phyloP scores from a whole-genome alignment of 2,888 invertebrate genomes.

The Rhabditoides inermis region DNA sequence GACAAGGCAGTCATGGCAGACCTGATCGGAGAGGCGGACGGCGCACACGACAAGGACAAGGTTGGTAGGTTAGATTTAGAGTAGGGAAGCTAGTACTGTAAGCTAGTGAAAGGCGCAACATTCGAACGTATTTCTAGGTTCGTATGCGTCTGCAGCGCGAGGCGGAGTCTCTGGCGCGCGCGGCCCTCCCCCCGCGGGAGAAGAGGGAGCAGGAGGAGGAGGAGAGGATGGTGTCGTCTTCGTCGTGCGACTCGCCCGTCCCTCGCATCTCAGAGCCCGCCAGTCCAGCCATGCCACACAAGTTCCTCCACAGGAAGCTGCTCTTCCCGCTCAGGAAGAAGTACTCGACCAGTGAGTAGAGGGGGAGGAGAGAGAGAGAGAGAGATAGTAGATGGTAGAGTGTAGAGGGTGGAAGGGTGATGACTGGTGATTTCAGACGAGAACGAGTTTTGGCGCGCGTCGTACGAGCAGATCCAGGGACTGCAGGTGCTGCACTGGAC shows the following conservation, averaged over 20 bases:
- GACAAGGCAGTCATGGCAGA: conserved; percentile 39
- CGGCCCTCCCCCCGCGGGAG: no score
- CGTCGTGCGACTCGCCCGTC: conserved; percentile 42
- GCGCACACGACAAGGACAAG: no score
- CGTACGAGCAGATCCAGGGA: conserved; percentile 27
- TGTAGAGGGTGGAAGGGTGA: no score
- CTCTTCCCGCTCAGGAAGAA: conserved; percentile 45
- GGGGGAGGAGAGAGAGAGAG: no score
- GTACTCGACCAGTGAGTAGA: conserved; percentile 24
- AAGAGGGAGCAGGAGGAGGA: conserved; percentile 34
- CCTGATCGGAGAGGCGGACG: no score
- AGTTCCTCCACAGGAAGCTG: conserved; percentile 39
- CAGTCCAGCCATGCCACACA: conserved; percentile 46
- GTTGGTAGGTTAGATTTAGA: no score
- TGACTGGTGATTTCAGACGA: conserved; percentile 25
- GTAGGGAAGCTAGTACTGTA: no score
- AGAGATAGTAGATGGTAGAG: no score
- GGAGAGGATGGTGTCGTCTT: conserved; percentile 31
- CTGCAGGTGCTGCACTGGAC: conserved; percentile 51
- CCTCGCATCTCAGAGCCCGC: conserved; percentile 49
- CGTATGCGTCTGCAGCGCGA: no score
- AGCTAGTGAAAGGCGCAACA: no score
- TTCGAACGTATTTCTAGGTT: no score
- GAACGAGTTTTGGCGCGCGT: conserved; percentile 49
- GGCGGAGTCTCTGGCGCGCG: no score